Evolutionary conservation across 2,797 vertebrate species (phyloP).

Genomic region (Acestrorhynchus altus): DNA sequence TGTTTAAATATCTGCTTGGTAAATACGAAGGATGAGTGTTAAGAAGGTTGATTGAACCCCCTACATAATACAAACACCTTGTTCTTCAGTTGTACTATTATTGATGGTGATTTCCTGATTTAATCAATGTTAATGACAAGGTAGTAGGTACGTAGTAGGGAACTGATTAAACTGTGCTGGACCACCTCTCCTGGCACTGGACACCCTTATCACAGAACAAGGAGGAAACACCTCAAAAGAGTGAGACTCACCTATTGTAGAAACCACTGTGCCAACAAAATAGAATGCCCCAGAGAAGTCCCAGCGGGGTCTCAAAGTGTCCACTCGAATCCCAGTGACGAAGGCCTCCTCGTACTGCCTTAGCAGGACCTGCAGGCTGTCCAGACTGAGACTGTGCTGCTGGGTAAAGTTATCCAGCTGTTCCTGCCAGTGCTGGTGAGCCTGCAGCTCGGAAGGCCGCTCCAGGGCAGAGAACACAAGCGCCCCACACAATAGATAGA

Average conservation of each 20-base stretch:
- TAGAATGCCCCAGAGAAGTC: slow-evolving; percentile 85
- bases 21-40: neutral
- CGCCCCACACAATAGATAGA: slow-evolving; percentile 82
- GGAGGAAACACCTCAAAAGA: neutral
- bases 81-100: no score
- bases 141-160: no score
- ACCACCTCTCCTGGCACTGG: neutral
- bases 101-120: no score
- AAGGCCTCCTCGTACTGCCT: slow-evolving; percentile 82
- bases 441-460: slow-evolving; percentile 77
- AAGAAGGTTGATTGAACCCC: no score
- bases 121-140: no score
- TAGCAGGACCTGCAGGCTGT: slow-evolving; percentile 74
- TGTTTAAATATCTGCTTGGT: neutral
- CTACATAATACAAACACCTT: no score
- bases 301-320: slow-evolving; percentile 78
- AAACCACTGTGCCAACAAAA: slow-evolving; percentile 84
- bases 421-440: slow-evolving; percentile 76
- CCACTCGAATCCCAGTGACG: slow-evolving; percentile 77
- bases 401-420: slow-evolving; percentile 79
- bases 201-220: neutral
- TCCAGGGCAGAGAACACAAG: slow-evolving; percentile 83
- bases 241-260: slow-evolving; percentile 79
- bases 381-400: slow-evolving; percentile 71
- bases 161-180: no score